Evolutionary conservation across 2,113 vertebrate genomes (phyloP), one percentile per base, ranked within the genome.

Genomic region (Oncorhynchus masou): DNA sequence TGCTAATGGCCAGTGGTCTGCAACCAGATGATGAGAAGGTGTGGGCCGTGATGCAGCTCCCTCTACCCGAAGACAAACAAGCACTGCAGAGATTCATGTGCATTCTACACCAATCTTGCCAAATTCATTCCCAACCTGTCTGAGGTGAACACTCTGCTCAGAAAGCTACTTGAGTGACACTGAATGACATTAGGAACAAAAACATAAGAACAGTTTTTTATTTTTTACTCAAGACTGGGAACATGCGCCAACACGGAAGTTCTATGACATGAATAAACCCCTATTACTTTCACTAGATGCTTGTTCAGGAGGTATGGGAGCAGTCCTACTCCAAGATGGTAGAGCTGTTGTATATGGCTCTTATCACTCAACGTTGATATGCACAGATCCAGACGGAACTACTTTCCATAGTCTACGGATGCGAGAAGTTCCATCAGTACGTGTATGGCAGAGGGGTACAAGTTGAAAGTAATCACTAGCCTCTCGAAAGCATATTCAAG

Each of bases 111-210:
- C 71, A 31, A 79, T 54, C 73, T 76, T 12, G 59, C 22, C 5
- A 81, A 79, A 8, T 74, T 81, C 16, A 71, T 80, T 60, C 62
- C 72, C 4, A 75, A 77, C 60, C 29, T 80, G 15, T 72, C 79
- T 24, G 77, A 82, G 2, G 49, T 80, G 4, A 80, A 74, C 25
- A 31, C 79, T 15, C 69, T 66, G 8, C 31, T 81, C 15, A 19
- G 67, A 48, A 70, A 70, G 45, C 27, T 74, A 27, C 67, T 77
- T 16, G 67, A 74, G 31, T 19, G 75, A 77, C 25, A 54, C 15
- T 51, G 34, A 59, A 48, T 81, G 66, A 71, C 71, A 69, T 39
- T 81, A 57, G 70, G 71, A 72, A 49, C 29, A 73, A 29, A 20
- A 34, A 13, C 76, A 79, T 64, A 66, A 74, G 5, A 11, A 71